Conservation (phyloP, 1,140 invertebrate genomes). For the Neodiprion pinetum region DNA sequence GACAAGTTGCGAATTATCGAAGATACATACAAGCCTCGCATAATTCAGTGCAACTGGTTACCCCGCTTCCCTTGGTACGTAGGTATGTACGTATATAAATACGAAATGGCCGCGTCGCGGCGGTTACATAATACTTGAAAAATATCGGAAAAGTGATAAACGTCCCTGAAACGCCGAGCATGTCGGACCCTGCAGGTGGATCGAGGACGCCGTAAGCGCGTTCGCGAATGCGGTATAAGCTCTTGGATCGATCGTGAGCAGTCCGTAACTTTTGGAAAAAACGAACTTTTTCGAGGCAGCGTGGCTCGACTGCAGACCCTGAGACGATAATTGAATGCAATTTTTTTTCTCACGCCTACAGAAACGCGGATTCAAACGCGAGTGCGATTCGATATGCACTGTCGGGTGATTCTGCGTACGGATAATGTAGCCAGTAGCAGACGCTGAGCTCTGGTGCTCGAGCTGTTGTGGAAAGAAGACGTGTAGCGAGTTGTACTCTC, state of each 20-base stretch:
- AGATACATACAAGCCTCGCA: not conserved
- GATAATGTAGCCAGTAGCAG: too few relatives aligned
- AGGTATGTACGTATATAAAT: not conserved
- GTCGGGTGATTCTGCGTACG: too few relatives aligned
- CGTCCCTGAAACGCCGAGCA: not conserved
- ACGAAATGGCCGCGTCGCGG: not conserved
- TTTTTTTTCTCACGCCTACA: too few relatives aligned
- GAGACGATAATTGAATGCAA: too few relatives aligned
- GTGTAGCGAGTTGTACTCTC: too few relatives aligned
- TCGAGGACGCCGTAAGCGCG: too few relatives aligned
- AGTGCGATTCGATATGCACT: too few relatives aligned
- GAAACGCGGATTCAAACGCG: too few relatives aligned
- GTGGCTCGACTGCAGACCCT: too few relatives aligned
- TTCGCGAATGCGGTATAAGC: too few relatives aligned
- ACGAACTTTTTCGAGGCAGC: not conserved
- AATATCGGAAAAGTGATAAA: slow-evolving; percentile 6
- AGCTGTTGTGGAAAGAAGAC: not conserved
- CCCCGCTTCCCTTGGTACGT: not conserved
- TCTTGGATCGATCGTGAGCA: too few relatives aligned
- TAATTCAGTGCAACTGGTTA: slow-evolving; percentile 3
- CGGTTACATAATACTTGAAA: not conserved
- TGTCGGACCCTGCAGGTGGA: not conserved
- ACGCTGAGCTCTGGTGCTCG: not conserved
- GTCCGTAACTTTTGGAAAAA: not conserved
- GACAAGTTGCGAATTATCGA: slow-evolving; percentile 1